Percentiles rank a stretch among this genome's conserved stretches.
phyloP scores from a whole-genome alignment of 2,113 vertebrate genomes.

The Aythya baeri region DNA sequence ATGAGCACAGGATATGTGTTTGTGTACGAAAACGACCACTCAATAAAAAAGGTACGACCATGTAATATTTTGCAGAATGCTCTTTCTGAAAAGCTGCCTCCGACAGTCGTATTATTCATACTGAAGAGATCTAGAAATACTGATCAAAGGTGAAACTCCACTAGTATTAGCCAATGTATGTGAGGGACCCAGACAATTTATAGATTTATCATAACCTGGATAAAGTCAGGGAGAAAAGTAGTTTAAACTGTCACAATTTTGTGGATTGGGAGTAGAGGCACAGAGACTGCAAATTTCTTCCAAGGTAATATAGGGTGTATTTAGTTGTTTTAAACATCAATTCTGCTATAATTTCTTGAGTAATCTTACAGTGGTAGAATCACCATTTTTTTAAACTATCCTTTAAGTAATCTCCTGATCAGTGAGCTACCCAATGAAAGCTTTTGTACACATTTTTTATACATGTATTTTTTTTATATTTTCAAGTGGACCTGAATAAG shows the following conservation, averaged over 20 bases:
- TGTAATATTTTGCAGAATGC: not conserved
- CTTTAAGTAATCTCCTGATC: not conserved
- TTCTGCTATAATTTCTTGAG: not conserved
- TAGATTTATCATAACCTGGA: not conserved
- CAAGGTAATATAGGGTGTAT: not conserved
- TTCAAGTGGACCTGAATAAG: not conserved
- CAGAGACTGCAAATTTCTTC: not conserved
- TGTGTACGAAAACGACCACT: slow-evolving; percentile 96
- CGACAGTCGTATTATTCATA: not conserved
- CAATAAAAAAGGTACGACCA: slow-evolving; percentile 92
- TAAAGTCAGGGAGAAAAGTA: not conserved
- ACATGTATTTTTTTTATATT: not conserved
- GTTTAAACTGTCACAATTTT: not conserved
- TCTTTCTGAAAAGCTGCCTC: not conserved
- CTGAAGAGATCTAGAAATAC: not conserved
- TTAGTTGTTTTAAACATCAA: not conserved
- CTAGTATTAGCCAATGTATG: not conserved
- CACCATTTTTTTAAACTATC: not conserved
- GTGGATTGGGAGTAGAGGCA: not conserved
- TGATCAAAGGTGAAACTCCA: not conserved
- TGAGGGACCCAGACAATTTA: not conserved
- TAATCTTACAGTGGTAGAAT: not conserved
- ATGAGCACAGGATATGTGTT: slow-evolving; percentile 98
- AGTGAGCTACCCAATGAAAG: not conserved
- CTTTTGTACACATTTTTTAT: not conserved